Percentiles rank a stretch among this genome's conserved stretches.
These are phyloP conservation scores for Mormyrus lacerda DNA, from an alignment of 2,113 vertebrate species.

Conservation along the genomic window DNA sequence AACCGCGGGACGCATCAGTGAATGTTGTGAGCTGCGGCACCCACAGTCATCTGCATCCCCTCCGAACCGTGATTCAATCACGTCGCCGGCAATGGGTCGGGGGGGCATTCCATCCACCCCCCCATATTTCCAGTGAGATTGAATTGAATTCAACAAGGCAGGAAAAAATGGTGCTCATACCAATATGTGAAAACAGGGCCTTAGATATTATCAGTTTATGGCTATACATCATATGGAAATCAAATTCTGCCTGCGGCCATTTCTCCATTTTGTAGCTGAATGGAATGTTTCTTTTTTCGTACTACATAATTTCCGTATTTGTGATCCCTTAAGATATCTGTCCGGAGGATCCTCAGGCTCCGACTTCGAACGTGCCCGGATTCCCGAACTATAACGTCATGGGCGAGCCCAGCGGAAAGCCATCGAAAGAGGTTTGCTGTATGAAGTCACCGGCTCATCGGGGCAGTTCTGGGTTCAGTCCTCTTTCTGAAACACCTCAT, in stretches of 20 bases:
- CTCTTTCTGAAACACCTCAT: neutral
- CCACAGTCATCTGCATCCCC: constrained; percentile 19
- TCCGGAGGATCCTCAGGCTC: constrained; percentile 11
- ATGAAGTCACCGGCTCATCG: neutral
- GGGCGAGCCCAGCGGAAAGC: neutral
- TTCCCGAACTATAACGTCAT: neutral
- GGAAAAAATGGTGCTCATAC: constrained; percentile 21
- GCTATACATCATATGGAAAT: constrained; percentile 26
- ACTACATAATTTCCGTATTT: constrained; percentile 15
- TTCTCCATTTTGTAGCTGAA: constrained; percentile 17
- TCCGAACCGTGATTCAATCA: constrained; percentile 27
- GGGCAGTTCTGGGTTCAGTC: neutral
- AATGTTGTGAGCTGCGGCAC: constrained; percentile 16
- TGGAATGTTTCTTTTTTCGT: neutral
- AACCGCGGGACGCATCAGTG: constrained; percentile 4
- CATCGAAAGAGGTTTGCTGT: no score
- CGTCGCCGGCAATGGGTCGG: neutral
- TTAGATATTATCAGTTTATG: constrained; percentile 33
- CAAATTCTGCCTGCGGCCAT: constrained; percentile 21
- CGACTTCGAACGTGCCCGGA: neutral
- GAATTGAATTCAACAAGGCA: constrained; percentile 22
- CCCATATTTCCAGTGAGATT: constrained; percentile 1
- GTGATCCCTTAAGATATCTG: constrained; percentile 10
- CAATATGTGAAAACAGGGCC: constrained; percentile 29
- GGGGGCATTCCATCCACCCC: constrained; percentile 15